phyloP scores from a whole-genome alignment of 2,888 invertebrate genomes.

The Anoplius nigerrimus region DNA sequence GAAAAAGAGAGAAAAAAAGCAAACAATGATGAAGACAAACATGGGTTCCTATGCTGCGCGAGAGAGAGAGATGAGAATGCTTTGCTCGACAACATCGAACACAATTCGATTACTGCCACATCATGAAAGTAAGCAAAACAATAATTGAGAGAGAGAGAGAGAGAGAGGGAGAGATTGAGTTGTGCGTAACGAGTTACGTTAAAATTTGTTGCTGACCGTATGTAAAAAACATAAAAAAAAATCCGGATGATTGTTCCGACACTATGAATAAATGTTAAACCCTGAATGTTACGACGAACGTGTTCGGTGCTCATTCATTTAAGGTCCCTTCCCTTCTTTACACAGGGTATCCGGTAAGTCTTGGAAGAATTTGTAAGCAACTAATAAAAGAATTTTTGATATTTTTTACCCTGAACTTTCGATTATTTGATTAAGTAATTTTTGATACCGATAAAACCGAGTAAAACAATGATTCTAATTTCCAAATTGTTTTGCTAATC shows the following conservation, averaged over 20 bases:
- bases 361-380: too few relatives aligned
- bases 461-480: too few relatives aligned
- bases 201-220: constrained; percentile 35
- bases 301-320: constrained; percentile 24
- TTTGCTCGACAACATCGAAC: constrained; percentile 39
- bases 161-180: not conserved
- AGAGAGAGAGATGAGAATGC: constrained; percentile 27
- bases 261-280: constrained; percentile 54
- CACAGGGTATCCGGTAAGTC: constrained; percentile 6
- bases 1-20: not conserved
- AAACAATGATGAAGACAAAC: constrained; percentile 14
- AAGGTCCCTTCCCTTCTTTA: not conserved
- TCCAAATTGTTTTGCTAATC: too few relatives aligned
- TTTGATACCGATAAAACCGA: too few relatives aligned
- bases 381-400: too few relatives aligned
- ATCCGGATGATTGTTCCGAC: constrained; percentile 36
- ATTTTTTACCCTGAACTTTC: too few relatives aligned
- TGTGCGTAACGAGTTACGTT: not conserved
- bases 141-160: constrained; percentile 11
- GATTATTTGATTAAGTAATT: too few relatives aligned
- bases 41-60: constrained; percentile 42
- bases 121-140: constrained; percentile 16
- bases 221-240: not conserved
- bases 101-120: constrained; percentile 44
- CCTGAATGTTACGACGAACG: constrained; percentile 35